phyloP scores from a whole-genome alignment of 2,888 invertebrate species.

The Papilio elwesi region DNA sequence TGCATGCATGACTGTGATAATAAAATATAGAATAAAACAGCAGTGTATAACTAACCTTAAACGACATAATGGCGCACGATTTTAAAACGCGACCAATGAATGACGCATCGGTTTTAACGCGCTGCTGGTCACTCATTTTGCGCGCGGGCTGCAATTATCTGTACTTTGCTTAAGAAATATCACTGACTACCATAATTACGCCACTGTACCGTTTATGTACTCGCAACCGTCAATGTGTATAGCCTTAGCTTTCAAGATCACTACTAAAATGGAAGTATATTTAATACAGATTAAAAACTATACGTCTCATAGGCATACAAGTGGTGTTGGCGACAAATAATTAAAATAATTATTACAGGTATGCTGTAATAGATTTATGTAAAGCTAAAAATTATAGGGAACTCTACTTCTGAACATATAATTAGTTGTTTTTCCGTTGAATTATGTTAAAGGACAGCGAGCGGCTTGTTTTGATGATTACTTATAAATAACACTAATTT shows the following conservation, averaged over 20 bases:
- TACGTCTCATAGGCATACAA: not conserved
- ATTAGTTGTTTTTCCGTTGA: constrained; percentile 24
- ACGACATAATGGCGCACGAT: constrained; percentile 64
- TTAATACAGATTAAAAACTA: constrained; percentile 13
- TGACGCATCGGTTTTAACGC: constrained; percentile 81
- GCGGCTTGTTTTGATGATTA: constrained; percentile 30
- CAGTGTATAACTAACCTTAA: constrained; percentile 28
- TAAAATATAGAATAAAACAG: constrained; percentile 1
- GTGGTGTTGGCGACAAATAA: constrained; percentile 16
- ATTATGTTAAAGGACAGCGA: constrained; percentile 29
- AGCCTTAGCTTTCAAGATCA: constrained; percentile 33
- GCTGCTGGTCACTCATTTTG: constrained; percentile 65
- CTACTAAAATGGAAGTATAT: constrained; percentile 24
- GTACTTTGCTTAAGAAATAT: constrained; percentile 53
- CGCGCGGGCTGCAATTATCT: constrained; percentile 62
- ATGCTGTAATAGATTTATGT: constrained; percentile 14
- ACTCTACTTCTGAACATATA: constrained; percentile 6
- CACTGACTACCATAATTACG: constrained; percentile 50
- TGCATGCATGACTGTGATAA: not conserved
- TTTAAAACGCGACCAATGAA: constrained; percentile 78
- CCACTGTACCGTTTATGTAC: constrained; percentile 41
- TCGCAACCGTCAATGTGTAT: constrained; percentile 25
- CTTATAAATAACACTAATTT: constrained; percentile 33
- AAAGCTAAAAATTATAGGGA: constrained; percentile 18
- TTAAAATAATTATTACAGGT: not conserved